phyloP scores from a whole-genome alignment of 2,797 vertebrate species.

The Delichon dasypus region DNA sequence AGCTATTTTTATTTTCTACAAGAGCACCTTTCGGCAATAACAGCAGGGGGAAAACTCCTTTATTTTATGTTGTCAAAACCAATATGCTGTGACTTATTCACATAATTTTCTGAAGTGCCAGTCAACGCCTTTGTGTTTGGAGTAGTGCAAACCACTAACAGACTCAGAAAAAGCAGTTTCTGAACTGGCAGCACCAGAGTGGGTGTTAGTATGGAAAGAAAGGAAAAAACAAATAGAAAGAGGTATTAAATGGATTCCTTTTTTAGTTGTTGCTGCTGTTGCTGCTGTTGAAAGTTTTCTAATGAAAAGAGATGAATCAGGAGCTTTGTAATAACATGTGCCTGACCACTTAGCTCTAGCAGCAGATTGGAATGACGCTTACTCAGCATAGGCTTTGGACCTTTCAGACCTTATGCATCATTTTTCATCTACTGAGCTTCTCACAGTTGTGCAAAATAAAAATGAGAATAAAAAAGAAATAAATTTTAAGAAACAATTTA shows the following conservation, averaged over 20 bases:
- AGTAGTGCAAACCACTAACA: not conserved
- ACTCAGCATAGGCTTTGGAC: conserved; percentile 31
- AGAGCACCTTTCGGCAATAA: conserved; percentile 47
- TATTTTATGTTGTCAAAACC: conserved; percentile 57
- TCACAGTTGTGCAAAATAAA: not conserved
- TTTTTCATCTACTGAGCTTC: conserved; percentile 11
- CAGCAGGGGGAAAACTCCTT: conserved; percentile 44
- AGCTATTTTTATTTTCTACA: conserved; percentile 62
- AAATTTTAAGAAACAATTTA: not conserved
- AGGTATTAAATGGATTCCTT: not conserved
- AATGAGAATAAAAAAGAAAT: not conserved
- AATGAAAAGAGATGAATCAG: conserved; percentile 49
- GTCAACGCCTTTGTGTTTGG: not conserved
- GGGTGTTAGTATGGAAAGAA: not conserved
- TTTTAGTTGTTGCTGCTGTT: not conserved
- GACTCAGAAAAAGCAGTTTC: not conserved
- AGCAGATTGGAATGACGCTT: conserved; percentile 24
- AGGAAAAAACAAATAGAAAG: not conserved
- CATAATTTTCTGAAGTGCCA: conserved; percentile 7
- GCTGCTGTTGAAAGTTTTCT: conserved; percentile 6
- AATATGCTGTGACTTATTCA: conserved; percentile 13
- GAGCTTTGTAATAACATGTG: conserved; percentile 24
- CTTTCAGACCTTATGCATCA: conserved; percentile 43
- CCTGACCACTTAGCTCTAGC: not conserved
- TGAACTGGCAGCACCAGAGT: not conserved